Base-by-base conservation (phyloP, 2,888 invertebrate genomes). In the Adelognathus sp. region DNA sequence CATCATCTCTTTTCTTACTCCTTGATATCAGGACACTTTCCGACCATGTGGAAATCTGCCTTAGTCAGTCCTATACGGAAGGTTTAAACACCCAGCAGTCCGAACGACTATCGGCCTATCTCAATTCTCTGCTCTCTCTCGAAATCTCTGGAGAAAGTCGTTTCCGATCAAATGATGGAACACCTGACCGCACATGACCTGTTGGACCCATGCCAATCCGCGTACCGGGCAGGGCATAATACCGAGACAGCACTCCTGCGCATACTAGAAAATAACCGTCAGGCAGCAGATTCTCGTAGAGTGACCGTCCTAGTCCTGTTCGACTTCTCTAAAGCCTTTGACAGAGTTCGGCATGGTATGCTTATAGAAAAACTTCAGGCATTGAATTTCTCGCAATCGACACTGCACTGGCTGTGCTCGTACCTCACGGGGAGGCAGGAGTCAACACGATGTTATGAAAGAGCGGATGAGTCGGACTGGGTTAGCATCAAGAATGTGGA, bases 341-440 rank as follows among this genome's bases (percentile, higher is more conserved):
- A n/a, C n/a, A n/a, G n/a, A n/a, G 82, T 87, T 0, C 69, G 84
- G 70, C 84, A 79, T 44, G 41, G 60, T 0, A 36, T 84, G 3
- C 70, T 86, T 0, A 21, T 86, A 0, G 27, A 73, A 0, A 86
- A 84, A 44, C 21, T 86, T 3, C 16, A 14, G 1, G 58, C 56
- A 9, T 72, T 82, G 9, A 77, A 83, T 0, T 80, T 83, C 16
- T 92, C 93, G 21, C 92, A 92, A 3, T 92, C 92, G 80, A 92
- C 92, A 11, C 92, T 93, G 87, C 21, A 16, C 2, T 81, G 81
- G 74, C 31, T 80, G 2, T 18, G 18, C 0, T 73, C 79, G 3
- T 80, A 80, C 39, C 39, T 80, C 1, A 31, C 36, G 4, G 66
- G 56, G 0, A 39, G 71, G 4, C 29, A 7, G 0, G 69, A 81